Base-by-base conservation (phyloP, 2,113 vertebrate species). In the Notothenia rossii region DNA sequence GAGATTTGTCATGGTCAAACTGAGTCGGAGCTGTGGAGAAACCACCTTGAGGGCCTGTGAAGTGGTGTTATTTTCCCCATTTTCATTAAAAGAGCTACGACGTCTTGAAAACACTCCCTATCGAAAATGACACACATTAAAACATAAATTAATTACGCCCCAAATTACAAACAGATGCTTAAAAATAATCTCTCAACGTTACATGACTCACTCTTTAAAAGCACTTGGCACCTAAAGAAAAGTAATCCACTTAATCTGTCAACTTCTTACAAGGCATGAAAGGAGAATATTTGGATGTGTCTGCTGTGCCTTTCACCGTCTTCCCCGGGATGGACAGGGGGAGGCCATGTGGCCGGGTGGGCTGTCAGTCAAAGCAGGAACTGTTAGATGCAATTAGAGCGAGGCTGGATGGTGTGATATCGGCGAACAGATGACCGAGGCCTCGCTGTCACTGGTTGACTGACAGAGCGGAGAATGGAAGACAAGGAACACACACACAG, bases 1-100 rank as follows among this genome's bases (percentile, higher is more conserved):
- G 86, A 90, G 88, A 89, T 90, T 83, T 83, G 90, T 91, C 91
- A 90, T 86, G 88, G 87, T 89, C 90, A 88, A 73, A 86, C 86
- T 85, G 83, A 90, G 84, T 58, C 25, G 15, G 76, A 75, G 60
- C 72, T 22, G 81, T 62, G 55, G 56, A 86, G 82, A 73, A 80
- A 87, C 89, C 91, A 89, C 91, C 92, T 90, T 91, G 90, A 92
- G 83, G 29, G 66, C 77, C 51, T 61, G 49, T 46, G 63, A 86
- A 50, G 77, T 55, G 11, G 20, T 43, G 69, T 83, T 82, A 68
- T 53, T 79, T 75, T 82, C n/a, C n/a, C 7, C 49, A 46, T 56
- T 75, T 69, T 58, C 17, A n/a, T 18, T 50, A 40, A 71, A 84
- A 74, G 5, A 54, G 75, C 72, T 36, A 56, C 8, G 13, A 36